Base-by-base conservation (phyloP, 2,888 invertebrate species). In the Nemoura dubitans region DNA sequence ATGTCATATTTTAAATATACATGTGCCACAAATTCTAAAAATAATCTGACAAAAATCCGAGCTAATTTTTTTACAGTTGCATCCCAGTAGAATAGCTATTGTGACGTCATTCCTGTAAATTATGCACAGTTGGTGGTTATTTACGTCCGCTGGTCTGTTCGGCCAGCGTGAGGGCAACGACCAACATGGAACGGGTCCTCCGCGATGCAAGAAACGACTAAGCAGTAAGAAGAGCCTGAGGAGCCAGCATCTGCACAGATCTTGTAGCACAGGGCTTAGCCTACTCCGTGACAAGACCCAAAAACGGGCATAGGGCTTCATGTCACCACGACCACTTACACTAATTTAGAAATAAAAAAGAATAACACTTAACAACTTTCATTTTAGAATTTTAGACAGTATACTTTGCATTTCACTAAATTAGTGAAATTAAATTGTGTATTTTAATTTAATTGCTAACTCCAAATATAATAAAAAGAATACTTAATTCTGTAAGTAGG, bases 331-430 rank as follows among this genome's bases (percentile, higher is more conserved):
- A 59, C 59, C 59, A 21, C 59, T 36, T 59, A 59, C 59, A 59
- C 59, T 7, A 59, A 59, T 59, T 59, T 59, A 59, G 59, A 59
- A 59, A 59, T 59, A 59, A 59, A 59, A 59, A 59, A 59, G 3
- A 59, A 59, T 59, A 59, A 59, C 59, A 59, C 59, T 59, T 59
- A 59, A 59, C 59, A 59, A 59, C 59, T 59, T 59, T 59, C 59
- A 59, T 59, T 59, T 59, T 59, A 21, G 59, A 59, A 21, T 59
- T n/a, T 59, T 59, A 59, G 59, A 59, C 59, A 59, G 16, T 21
- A 21, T 59, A 59, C 14, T 59, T 59, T 59, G 59, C 59, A 59
- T 59, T 59, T 59, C 59, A 59, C 59, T 14, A 59, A 59, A 59
- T 59, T 10, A 59, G 59, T 59, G 59, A 59, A 59, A 59, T 21